Percentiles rank a stretch among this genome's conserved stretches.
Evolutionary conservation across 2,797 vertebrate species (phyloP).

Genomic region (Hydrophis major): DNA sequence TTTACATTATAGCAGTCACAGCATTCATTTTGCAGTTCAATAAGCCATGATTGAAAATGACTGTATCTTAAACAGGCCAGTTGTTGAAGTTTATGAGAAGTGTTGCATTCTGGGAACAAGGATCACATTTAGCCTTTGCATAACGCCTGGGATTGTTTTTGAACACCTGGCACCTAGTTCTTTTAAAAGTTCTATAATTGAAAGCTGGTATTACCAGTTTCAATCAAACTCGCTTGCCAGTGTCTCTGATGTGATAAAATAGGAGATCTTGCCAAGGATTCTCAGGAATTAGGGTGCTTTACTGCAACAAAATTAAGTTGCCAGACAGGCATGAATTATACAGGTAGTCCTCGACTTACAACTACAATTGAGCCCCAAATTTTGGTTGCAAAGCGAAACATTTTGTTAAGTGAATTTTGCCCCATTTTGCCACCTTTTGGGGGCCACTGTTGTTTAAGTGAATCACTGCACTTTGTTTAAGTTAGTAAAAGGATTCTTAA

Average conservation of each 20-base stretch:
- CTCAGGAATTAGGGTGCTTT: neutral
- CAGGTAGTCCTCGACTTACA: neutral
- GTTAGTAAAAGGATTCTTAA: neutral
- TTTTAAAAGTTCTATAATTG: neutral
- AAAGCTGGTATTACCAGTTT: neutral
- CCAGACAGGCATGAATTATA: too few species aligned
- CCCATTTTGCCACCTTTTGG: neutral
- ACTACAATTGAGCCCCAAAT: neutral
- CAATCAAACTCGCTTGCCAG: neutral
- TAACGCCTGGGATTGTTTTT: neutral
- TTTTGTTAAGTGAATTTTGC: neutral
- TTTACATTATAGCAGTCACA: neutral
- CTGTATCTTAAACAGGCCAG: neutral
- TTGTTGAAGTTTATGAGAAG: neutral
- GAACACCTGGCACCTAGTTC: neutral
- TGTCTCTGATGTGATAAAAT: neutral
- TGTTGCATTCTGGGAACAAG: neutral
- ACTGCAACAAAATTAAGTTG: neutral
- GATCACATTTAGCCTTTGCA: neutral
- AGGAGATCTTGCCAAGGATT: neutral
- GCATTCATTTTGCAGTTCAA: neutral
- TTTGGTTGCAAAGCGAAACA: neutral
- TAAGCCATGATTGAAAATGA: neutral
- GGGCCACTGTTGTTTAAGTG: neutral
- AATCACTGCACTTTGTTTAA: neutral